Percentiles rank a stretch among this genome's conserved stretches.
Conservation (phyloP, 2,797 vertebrate species). For the Gallirallus australis region DNA sequence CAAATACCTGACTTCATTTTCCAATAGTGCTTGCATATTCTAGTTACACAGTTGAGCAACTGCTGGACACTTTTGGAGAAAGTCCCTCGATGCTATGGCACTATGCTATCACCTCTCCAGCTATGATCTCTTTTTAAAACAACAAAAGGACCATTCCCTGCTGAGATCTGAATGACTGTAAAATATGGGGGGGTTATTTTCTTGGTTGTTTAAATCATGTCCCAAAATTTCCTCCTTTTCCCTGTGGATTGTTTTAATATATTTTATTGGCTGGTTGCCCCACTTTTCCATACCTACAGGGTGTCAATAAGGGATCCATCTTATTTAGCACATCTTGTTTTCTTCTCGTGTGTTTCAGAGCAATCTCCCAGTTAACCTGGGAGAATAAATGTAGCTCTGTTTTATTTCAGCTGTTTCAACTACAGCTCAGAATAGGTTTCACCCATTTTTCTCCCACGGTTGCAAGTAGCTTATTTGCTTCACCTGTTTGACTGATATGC, state of each 20-base stretch:
- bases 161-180: neutral
- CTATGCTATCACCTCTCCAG: rapidly evolving
- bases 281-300: neutral
- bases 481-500: neutral
- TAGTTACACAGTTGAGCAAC: neutral
- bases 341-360: neutral
- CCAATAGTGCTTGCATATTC: neutral
- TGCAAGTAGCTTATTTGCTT: neutral
- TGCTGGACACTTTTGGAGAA: neutral
- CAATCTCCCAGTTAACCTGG: neutral
- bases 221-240: neutral
- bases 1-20: neutral
- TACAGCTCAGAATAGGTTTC: neutral
- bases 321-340: neutral
- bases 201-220: neutral
- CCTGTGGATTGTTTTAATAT: neutral
- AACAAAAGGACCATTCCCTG: neutral
- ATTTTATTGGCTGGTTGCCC: neutral
- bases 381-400: neutral
- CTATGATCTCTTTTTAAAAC: neutral
- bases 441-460: neutral
- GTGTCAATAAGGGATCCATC: neutral
- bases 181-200: neutral
- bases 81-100: neutral
- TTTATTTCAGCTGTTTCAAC: neutral